Conservation (phyloP, 2,113 vertebrate genomes). For the Forbesichthys agassizii region DNA sequence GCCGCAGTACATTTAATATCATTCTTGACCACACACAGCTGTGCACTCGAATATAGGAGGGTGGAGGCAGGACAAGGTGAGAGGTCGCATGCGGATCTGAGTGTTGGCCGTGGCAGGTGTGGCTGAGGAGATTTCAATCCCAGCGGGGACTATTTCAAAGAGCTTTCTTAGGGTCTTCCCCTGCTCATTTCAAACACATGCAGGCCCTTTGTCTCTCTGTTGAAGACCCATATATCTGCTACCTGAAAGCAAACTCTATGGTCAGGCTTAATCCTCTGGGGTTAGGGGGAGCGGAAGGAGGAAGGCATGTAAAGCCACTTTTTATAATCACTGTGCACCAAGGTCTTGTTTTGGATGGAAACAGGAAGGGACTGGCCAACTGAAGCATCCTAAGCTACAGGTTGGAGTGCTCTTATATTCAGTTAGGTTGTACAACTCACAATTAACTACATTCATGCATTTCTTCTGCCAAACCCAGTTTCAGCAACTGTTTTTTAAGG, state of each 20-base stretch:
- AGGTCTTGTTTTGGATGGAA: constrained; percentile 35
- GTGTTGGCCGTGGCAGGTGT: constrained; percentile 52
- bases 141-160: constrained; percentile 57
- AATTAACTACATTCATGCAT: no score
- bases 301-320: constrained; percentile 40
- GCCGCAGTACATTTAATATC: background rate
- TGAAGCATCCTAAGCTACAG: constrained; percentile 15
- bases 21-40: constrained; percentile 7
- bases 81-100: constrained; percentile 42
- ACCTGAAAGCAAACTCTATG: constrained; percentile 49
- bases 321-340: constrained; percentile 24
- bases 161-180: constrained; percentile 53
- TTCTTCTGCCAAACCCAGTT: no score
- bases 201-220: constrained; percentile 62
- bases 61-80: constrained; percentile 23
- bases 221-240: constrained; percentile 59
- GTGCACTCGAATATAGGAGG: constrained; percentile 19
- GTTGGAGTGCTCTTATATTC: constrained; percentile 14
- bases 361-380: constrained; percentile 27
- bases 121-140: constrained; percentile 58
- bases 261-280: constrained; percentile 55
- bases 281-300: constrained; percentile 25
- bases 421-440: no score
- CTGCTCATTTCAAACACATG: constrained; percentile 66
- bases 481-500: no score